Conservation (phyloP, 2,888 invertebrate genomes). For the Hanleya hanleyi region DNA sequence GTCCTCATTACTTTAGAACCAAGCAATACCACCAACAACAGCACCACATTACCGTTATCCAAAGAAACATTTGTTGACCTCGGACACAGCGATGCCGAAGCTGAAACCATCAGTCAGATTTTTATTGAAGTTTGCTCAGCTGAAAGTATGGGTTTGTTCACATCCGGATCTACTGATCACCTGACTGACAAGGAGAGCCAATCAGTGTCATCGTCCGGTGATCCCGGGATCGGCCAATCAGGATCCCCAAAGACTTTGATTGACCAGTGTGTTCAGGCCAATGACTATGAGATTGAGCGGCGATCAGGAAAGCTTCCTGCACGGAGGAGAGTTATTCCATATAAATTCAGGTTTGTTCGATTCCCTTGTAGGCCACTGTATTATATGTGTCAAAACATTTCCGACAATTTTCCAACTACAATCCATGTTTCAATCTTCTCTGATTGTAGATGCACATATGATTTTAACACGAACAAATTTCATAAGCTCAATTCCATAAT, state of each 20-base stretch:
- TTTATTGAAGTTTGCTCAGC: conserved; percentile 2
- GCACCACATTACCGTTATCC: background rate
- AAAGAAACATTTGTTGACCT: conserved; percentile 2
- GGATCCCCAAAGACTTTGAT: background rate
- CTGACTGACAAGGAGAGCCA: too few relatives aligned
- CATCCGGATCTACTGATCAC: too few relatives aligned
- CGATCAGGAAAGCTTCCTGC: conserved; percentile 63
- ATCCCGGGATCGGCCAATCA: background rate
- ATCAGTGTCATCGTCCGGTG: background rate
- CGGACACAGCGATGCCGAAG: background rate
- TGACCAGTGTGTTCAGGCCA: conserved; percentile 51
- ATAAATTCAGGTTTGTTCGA: conserved; percentile 60
- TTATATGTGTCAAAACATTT: background rate
- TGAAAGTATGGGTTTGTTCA: background rate
- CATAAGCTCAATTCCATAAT: too few relatives aligned
- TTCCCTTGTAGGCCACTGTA: background rate
- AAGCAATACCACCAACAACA: background rate
- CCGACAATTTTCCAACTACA: too few relatives aligned
- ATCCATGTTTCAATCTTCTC: too few relatives aligned
- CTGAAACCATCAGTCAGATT: conserved; percentile 7
- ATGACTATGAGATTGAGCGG: conserved; percentile 66
- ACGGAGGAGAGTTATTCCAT: conserved; percentile 60
- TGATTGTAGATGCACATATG: too few relatives aligned
- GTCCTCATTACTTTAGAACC: background rate
- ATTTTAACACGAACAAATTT: too few relatives aligned